Conservation (phyloP, 1,140 invertebrate species). For the Apis florea region DNA sequence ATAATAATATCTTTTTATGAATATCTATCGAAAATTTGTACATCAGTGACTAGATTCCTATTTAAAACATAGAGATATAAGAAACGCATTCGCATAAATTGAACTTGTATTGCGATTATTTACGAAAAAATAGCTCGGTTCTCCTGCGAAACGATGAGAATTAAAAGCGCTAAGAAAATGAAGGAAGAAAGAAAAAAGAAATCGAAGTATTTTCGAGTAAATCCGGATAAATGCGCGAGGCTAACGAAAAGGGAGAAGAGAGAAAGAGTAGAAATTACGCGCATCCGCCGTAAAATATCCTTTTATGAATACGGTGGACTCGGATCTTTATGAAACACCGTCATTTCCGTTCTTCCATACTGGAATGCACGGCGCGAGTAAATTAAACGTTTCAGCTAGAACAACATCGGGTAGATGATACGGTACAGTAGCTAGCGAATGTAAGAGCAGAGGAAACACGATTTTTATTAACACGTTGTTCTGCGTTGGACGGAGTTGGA, state of each 20-base stretch:
- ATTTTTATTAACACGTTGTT: background rate
- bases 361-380: background rate
- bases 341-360: background rate
- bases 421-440: background rate
- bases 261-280: background rate
- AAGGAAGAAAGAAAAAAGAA: no score
- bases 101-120: slow-evolving; percentile 19
- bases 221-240: background rate
- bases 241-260: background rate
- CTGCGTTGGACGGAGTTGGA: no score
- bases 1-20: no score
- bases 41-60: no score
- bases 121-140: no score
- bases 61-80: no score
- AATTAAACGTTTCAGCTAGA: background rate
- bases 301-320: background rate
- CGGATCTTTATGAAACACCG: background rate
- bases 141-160: background rate
- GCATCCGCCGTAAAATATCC: background rate
- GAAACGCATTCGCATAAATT: no score
- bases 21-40: no score
- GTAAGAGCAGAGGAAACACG: background rate
- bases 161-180: background rate
- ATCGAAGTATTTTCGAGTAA: no score
- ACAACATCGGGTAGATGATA: background rate